A percentile compares a stretch with the other conserved stretches of the same genome.
These are phyloP conservation scores for Ursus arctos DNA, from an alignment of 2,113 vertebrate species.

Conservation along the genomic window DNA sequence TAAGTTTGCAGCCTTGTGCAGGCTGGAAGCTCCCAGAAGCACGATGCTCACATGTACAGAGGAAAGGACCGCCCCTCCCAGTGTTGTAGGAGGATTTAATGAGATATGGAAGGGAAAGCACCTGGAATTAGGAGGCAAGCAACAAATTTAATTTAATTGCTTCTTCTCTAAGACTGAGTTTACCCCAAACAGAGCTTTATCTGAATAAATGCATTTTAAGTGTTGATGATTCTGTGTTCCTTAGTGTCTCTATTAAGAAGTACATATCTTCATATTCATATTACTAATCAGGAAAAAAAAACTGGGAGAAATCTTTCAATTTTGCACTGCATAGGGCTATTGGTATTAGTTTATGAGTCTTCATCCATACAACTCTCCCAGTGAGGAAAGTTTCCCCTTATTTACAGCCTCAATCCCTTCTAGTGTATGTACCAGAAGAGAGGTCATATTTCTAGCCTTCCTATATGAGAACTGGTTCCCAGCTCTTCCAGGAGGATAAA, in stretches of 20 bases:
- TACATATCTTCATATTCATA: not conserved
- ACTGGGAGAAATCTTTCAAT: not conserved
- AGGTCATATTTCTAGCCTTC: not conserved
- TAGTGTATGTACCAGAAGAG: not conserved
- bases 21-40: not conserved
- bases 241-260: not conserved
- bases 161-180: not conserved
- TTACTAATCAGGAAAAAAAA: not conserved
- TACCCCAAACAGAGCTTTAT: not conserved
- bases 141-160: not conserved
- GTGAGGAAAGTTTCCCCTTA: not conserved
- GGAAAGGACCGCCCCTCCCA: not conserved
- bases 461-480: not conserved
- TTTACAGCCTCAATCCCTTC: not conserved
- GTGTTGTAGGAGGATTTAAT: not conserved
- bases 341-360: not conserved
- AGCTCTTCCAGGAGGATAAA: not conserved
- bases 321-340: not conserved
- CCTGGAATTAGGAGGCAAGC: not conserved
- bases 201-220: not conserved
- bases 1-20: not conserved
- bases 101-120: not conserved
- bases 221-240: not conserved
- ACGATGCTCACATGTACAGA: not conserved
- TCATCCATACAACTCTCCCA: not conserved